Conservation (phyloP, 2,113 vertebrate species). For the Entomyzon cyanotis region DNA sequence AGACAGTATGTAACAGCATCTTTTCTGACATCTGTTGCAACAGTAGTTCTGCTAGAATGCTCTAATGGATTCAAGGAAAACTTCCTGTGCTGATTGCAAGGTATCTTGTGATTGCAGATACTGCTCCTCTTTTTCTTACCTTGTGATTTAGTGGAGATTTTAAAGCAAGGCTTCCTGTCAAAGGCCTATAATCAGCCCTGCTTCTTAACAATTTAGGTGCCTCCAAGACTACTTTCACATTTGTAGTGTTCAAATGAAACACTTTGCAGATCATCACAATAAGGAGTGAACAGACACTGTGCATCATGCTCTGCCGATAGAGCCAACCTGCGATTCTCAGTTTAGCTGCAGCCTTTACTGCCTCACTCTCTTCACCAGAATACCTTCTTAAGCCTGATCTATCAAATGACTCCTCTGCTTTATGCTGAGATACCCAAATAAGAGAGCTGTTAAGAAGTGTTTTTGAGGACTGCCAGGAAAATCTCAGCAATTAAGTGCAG, state of each 20-base stretch:
- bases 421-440: background rate
- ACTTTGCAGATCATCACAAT: background rate
- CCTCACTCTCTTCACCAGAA: background rate
- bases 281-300: background rate
- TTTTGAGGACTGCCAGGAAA: background rate
- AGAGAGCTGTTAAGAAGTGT: background rate
- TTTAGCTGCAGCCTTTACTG: background rate
- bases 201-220: background rate
- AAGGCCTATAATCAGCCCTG: background rate
- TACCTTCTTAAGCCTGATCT: background rate
- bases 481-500: background rate
- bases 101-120: background rate
- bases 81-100: background rate
- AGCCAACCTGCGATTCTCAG: background rate
- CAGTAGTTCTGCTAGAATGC: background rate
- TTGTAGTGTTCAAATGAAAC: background rate
- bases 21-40: slow-evolving; percentile 17
- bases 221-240: background rate
- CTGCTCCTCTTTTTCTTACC: background rate
- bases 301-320: background rate
- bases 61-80: slow-evolving; percentile 9
- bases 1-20: background rate
- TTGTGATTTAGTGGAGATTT: background rate
- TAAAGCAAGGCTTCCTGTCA: background rate
- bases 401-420: background rate